Percentiles rank a stretch among this genome's conserved stretches.
These are phyloP conservation scores for Oxygymnocypris stewartii DNA, from an alignment of 2,113 vertebrate species.

Conservation along the genomic window DNA sequence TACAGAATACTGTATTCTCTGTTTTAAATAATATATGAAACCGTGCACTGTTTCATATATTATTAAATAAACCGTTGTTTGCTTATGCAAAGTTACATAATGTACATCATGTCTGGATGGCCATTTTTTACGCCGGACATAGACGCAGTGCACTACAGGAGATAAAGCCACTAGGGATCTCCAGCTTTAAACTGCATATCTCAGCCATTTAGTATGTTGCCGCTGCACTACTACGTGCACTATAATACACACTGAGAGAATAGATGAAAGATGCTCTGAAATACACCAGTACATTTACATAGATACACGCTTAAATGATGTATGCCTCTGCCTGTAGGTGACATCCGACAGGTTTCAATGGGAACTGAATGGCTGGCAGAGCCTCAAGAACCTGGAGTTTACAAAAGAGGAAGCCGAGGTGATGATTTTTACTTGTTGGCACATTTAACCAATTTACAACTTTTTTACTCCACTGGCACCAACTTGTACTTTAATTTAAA, in stretches of 20 bases:
- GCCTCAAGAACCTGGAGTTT: conserved; percentile 57
- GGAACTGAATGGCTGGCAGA: conserved; percentile 56
- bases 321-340: conserved; percentile 43
- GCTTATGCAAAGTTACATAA: neutral
- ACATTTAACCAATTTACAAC: neutral
- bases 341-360: conserved; percentile 50
- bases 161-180: neutral
- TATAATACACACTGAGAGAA: neutral
- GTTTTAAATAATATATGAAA: conserved; percentile 14
- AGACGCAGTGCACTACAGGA: neutral
- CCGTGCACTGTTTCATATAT: neutral
- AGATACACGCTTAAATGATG: neutral
- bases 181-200: conserved; percentile 16
- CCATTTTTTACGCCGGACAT: neutral
- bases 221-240: neutral
- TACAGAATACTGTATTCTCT: neutral
- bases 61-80: neutral
- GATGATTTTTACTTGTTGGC: neutral
- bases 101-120: neutral
- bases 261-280: conserved; percentile 2
- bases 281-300: neutral
- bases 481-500: neutral
- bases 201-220: conserved; percentile 27
- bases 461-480: neutral
- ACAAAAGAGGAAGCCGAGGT: conserved; percentile 61